A percentile compares a stretch with the other conserved stretches of the same genome.
Evolutionary conservation across 1,140 invertebrate genomes (phyloP).

Genomic region (Anastrepha obliqua): DNA sequence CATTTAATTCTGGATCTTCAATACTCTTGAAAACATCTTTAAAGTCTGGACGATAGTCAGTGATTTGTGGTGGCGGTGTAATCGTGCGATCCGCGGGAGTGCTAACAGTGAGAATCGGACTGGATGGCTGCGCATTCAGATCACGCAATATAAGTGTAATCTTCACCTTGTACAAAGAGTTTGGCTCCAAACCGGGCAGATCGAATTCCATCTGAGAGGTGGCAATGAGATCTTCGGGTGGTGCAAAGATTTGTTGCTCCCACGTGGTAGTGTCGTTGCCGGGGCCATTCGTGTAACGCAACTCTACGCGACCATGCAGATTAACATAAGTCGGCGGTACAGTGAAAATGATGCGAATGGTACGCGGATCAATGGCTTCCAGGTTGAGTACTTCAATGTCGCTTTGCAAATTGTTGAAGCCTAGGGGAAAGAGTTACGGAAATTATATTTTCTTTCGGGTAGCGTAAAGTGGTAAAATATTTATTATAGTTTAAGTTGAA

Average conservation of each 20-base stretch:
- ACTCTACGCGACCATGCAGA: slow-evolving; percentile 87
- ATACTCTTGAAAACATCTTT: slow-evolving; percentile 72
- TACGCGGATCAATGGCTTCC: slow-evolving; percentile 85
- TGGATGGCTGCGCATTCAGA: slow-evolving; percentile 83
- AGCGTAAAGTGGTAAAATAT: neutral
- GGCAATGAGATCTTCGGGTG: slow-evolving; percentile 87
- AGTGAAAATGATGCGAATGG: slow-evolving; percentile 86
- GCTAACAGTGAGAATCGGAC: slow-evolving; percentile 82
- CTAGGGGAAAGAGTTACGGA: slow-evolving; percentile 54
- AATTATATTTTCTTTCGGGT: neutral
- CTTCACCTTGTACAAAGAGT: slow-evolving; percentile 87
- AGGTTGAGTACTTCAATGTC: slow-evolving; percentile 80
- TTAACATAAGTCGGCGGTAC: slow-evolving; percentile 89
- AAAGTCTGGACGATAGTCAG: slow-evolving; percentile 72
- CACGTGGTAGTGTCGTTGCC: slow-evolving; percentile 83
- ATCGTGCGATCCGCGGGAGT: slow-evolving; percentile 77
- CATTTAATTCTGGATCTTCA: slow-evolving; percentile 82
- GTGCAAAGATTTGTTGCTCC: slow-evolving; percentile 89
- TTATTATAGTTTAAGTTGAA: too few relatives aligned
- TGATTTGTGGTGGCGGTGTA: slow-evolving; percentile 70
- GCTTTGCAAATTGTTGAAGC: slow-evolving; percentile 65
- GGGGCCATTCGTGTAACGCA: slow-evolving; percentile 86
- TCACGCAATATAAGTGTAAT: slow-evolving; percentile 85
- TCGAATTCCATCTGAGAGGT: slow-evolving; percentile 90
- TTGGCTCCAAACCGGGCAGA: slow-evolving; percentile 83